Evolutionary conservation across 2,797 vertebrate species (phyloP).

Genomic region (Vultur gryphus): DNA sequence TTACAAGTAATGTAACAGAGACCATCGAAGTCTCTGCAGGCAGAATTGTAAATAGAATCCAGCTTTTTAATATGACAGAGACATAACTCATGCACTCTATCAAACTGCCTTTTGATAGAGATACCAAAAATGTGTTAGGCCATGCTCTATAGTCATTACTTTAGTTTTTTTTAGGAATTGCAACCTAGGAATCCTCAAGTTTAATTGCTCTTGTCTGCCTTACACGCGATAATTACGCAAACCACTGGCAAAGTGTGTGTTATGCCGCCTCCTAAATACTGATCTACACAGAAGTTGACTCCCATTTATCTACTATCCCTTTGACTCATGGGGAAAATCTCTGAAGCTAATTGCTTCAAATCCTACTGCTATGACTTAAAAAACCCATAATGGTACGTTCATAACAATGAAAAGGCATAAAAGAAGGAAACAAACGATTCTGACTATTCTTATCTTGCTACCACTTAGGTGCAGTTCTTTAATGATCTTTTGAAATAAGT

Average conservation of each 20-base stretch:
- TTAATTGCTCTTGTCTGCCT: background rate
- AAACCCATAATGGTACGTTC: rapidly evolving
- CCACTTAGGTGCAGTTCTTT: background rate
- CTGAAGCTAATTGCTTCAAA: background rate
- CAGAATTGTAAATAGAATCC: background rate
- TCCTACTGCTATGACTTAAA: background rate
- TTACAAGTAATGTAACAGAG: background rate
- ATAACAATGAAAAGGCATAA: background rate
- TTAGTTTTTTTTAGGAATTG: background rate
- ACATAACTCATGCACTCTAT: background rate
- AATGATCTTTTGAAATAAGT: background rate
- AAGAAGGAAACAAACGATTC: background rate
- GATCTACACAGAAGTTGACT: background rate
- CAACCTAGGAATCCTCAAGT: background rate
- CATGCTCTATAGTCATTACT: background rate
- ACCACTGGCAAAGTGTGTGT: background rate
- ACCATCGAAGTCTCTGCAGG: background rate
- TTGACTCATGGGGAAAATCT: background rate
- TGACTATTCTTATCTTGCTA: background rate
- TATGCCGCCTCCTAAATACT: background rate
- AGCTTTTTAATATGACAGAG: background rate
- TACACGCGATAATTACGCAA: background rate
- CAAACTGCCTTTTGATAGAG: background rate
- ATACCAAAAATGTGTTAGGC: background rate
- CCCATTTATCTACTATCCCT: background rate